These are phyloP conservation scores for Euschistus heros DNA, from an alignment of 1,140 invertebrate species.

Conservation along the genomic window DNA sequence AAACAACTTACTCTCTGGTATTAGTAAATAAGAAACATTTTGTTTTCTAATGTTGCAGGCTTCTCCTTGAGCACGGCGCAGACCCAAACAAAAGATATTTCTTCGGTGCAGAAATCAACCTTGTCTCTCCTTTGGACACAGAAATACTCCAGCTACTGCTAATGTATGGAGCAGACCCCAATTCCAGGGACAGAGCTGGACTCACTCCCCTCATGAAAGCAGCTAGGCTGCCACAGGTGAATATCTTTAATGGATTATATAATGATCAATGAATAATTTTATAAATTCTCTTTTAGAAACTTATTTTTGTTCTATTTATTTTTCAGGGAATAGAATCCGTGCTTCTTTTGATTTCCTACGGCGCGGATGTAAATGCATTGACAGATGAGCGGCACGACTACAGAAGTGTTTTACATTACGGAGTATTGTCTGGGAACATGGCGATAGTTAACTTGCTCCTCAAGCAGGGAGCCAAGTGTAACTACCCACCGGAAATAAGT, in stretches of 20 bases:
- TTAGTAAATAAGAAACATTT: neutral
- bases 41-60: constrained; percentile 28
- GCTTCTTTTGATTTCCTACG: constrained; percentile 61
- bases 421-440: constrained; percentile 67
- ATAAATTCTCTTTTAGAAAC: no score
- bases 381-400: constrained; percentile 69
- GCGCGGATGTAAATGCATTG: constrained; percentile 72
- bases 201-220: constrained; percentile 82
- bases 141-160: constrained; percentile 72
- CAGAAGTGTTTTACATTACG: constrained; percentile 75
- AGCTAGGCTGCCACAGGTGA: constrained; percentile 59
- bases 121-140: constrained; percentile 62
- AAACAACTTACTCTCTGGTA: neutral
- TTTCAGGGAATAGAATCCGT: constrained; percentile 63
- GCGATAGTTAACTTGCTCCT: constrained; percentile 69
- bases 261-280: neutral
- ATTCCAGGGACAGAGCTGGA: constrained; percentile 71
- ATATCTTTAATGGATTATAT: neutral
- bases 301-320: neutral
- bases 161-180: constrained; percentile 72
- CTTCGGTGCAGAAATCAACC: constrained; percentile 80
- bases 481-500: constrained; percentile 53
- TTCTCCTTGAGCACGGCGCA: constrained; percentile 56
- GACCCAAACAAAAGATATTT: constrained; percentile 74
- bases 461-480: constrained; percentile 65